Evolutionary conservation across 2,888 invertebrate species (phyloP), one percentile per base, ranked within the genome.

Genomic region (Ophioninae sp.): DNA sequence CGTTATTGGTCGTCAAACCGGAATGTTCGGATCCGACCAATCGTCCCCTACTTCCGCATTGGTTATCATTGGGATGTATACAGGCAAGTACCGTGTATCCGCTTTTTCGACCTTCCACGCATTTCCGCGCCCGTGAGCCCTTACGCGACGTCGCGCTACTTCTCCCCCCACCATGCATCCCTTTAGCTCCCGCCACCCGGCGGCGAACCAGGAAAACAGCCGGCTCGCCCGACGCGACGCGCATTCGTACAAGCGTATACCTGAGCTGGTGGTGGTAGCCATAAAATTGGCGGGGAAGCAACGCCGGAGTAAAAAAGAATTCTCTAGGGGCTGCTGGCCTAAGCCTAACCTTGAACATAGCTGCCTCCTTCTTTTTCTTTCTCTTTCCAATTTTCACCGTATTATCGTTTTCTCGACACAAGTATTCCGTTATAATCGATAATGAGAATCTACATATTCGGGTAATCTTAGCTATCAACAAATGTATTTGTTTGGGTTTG

Each of bases 281-380:
- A 63, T 79, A 68, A 82, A 87, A 80, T 85, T 79, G 85, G 86
- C 85, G 84, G 85, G 83, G 85, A 87, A 82, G 81, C 82, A 83
- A 87, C 86, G 85, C 20, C 81, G 85, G 84, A 88, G 88, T 86
- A 87, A 88, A 86, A 87, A 85, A 84, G 78, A 74, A 71, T 71
- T 39, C 73, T 63, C 41, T 44, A 64, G 58, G 73, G 82, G 77
- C 68, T 30, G 30, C 74, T 84, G 20, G 30, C 30, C 8, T 30
- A 63, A n/a, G 30, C 30, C 8, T 30, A 63, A n/a, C 67, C 83
- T 79, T 79, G 6, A 83, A 81, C 85, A 82, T 84, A 9, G 61
- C 81, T 79, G 71, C 59, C 67, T 63, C 67, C 39, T 20, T 61
- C 78, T 39, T 65, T 61, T 76, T 67, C 79, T 73, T 81, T 69